phyloP scores from a whole-genome alignment of 2,113 vertebrate species.

The Perca flavescens region DNA sequence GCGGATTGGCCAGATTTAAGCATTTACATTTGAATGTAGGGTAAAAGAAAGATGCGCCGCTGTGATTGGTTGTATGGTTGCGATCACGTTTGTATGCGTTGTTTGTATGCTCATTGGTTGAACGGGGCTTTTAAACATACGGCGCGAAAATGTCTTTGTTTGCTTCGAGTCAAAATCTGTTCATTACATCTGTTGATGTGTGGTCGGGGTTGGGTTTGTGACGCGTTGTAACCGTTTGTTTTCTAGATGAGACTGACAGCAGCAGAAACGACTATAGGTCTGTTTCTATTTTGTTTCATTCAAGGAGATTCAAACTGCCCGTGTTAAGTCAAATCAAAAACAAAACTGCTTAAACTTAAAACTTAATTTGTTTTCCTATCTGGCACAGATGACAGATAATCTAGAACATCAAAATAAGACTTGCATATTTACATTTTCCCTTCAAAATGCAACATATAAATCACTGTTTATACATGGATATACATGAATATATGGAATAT shows the following conservation, averaged over 20 bases:
- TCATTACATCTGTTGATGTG: not conserved
- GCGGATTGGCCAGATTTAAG: constrained; percentile 64
- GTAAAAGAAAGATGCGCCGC: fast-evolving
- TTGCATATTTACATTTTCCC: not conserved
- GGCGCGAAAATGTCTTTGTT: constrained; percentile 79
- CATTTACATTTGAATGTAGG: constrained; percentile 72
- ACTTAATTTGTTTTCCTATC: not conserved
- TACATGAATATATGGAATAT: no score
- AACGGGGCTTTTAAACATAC: constrained; percentile 80
- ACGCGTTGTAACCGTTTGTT: not conserved
- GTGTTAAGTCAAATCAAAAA: not conserved
- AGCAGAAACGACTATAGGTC: not conserved
- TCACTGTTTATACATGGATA: no score
- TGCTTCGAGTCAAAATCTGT: not conserved
- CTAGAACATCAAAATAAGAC: not conserved
- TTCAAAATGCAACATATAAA: not conserved
- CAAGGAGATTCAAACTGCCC: not conserved
- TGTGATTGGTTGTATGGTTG: constrained; percentile 59
- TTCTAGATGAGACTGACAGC: not conserved
- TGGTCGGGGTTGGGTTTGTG: no score
- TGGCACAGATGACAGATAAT: not conserved
- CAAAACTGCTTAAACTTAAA: not conserved
- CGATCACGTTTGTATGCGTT: not conserved
- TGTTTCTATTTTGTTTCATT: not conserved
- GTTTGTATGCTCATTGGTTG: constrained; percentile 62